A percentile compares a stretch with the other conserved stretches of the same genome.
Conservation (phyloP, 2,888 invertebrate species). For the Spodoptera exigua region DNA sequence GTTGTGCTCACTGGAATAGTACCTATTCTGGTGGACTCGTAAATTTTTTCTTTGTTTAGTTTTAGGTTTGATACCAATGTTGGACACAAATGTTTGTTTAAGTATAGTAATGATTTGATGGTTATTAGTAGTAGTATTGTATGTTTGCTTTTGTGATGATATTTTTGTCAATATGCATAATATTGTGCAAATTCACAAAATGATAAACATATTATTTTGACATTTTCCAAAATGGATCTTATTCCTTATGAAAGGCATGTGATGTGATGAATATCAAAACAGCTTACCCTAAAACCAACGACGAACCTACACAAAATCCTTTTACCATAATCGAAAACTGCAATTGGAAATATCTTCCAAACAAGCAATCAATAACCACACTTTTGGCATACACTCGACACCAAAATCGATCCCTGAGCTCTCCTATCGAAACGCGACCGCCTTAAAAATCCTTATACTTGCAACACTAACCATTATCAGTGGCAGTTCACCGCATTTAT, state of each 20-base stretch:
- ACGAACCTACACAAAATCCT: constrained; percentile 15
- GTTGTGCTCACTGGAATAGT: constrained; percentile 39
- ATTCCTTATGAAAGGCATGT: constrained; percentile 3
- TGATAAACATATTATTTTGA: constrained; percentile 27
- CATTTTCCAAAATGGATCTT: constrained; percentile 5
- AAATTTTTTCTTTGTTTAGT: constrained; percentile 21
- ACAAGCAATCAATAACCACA: constrained; percentile 46
- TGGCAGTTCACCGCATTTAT: constrained; percentile 79
- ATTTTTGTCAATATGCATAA: no score
- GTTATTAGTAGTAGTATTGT: no score
- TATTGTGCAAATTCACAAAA: no score
- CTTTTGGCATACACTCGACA: constrained; percentile 66
- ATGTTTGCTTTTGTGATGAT: no score
- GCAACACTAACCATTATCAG: constrained; percentile 76
- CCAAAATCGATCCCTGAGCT: constrained; percentile 54
- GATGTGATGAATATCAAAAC: constrained; percentile 14
- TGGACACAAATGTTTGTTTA: not conserved
- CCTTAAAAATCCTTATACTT: constrained; percentile 73
- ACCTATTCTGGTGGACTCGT: constrained; percentile 47
- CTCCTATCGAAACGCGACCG: constrained; percentile 60
- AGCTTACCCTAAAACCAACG: constrained; percentile 1
- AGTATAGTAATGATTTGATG: no score
- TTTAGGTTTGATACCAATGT: constrained; percentile 1
- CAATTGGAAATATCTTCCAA: constrained; percentile 29
- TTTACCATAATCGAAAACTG: constrained; percentile 47